Conservation (phyloP, 64 coral and sea anemone genomes). For the Anthopleura sola region DNA sequence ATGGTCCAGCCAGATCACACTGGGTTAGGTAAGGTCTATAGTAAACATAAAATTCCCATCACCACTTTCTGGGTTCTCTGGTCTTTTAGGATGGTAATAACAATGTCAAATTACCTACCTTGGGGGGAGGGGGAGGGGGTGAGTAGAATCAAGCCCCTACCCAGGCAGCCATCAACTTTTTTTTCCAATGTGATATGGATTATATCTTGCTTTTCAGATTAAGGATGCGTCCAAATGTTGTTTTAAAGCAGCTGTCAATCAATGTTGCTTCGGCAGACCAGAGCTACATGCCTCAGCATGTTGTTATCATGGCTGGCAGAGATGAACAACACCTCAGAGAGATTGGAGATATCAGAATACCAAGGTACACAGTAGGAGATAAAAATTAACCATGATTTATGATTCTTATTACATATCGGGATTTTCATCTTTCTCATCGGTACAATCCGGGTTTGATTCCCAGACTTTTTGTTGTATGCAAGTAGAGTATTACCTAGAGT, state of each 20-base stretch:
- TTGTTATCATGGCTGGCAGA: constrained; percentile 87
- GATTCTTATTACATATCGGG: no score
- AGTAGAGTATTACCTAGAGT: no score
- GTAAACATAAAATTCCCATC: no score
- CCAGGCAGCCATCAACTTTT: no score
- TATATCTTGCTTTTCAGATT: constrained; percentile 41
- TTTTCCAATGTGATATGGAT: not conserved
- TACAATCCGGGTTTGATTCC: no score
- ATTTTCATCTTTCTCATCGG: no score
- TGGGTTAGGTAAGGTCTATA: constrained; percentile 80
- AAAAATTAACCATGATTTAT: not conserved
- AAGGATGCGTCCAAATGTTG: constrained; percentile 97
- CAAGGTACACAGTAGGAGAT: constrained; percentile 30
- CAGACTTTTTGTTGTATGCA: no score
- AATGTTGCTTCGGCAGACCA: constrained; percentile 94
- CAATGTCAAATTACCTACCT: no score
- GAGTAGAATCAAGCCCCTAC: no score
- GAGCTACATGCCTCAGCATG: constrained; percentile 98
- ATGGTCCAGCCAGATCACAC: constrained; percentile 96
- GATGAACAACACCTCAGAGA: constrained; percentile 94
- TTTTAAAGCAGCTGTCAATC: constrained; percentile 93
- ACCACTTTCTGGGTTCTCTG: no score
- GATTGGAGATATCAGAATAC: constrained; percentile 92
- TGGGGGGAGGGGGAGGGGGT: no score
- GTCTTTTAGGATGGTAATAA: no score